Evolutionary conservation across 30 jellyfish, hydroid and myxozoan species (phyloP).

Genomic region (Cassiopea xamachana): DNA sequence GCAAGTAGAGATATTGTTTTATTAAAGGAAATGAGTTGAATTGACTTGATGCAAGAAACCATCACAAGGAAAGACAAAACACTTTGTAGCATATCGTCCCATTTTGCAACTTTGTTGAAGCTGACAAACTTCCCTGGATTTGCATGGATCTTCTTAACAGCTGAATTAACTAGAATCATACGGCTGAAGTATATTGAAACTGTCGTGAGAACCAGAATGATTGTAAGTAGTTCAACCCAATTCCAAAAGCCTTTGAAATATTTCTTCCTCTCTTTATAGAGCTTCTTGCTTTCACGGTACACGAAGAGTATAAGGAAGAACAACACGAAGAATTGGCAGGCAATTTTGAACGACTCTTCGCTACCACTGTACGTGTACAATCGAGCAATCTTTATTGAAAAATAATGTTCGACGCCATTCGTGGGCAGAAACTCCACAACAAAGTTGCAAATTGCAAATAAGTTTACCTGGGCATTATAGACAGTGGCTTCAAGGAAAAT

Average conservation of each 20-base stretch:
- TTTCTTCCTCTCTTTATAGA: constrained; percentile 78
- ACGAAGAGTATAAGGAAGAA: constrained; percentile 80
- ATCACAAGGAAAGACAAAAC: constrained; percentile 83
- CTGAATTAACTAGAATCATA: constrained; percentile 86
- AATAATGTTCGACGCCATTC: constrained; percentile 78
- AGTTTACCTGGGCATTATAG: constrained; percentile 95
- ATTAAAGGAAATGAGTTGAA: constrained; percentile 90
- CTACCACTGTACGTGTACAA: constrained; percentile 98
- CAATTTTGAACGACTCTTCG: constrained; percentile 87
- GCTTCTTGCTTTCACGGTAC: constrained; percentile 93
- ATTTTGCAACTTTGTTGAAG: constrained; percentile 94
- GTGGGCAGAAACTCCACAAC: constrained; percentile 93
- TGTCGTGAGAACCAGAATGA: constrained; percentile 75
- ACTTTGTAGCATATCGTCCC: constrained; percentile 90
- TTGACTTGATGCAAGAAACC: constrained; percentile 92
- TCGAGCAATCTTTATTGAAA: constrained; percentile 90
- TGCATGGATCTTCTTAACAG: constrained; percentile 81
- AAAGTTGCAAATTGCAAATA: constrained; percentile 91
- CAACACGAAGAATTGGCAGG: constrained; percentile 96
- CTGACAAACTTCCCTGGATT: constrained; percentile 93
- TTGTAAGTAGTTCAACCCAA: constrained; percentile 77
- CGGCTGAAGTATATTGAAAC: constrained; percentile 89
- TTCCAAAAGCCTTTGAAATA: constrained; percentile 95
- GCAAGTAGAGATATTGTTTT: constrained; percentile 92
- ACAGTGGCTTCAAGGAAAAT: constrained; percentile 85